Evolutionary conservation across 2,888 invertebrate species (phyloP), one percentile per base, ranked within the genome.

Genomic region (Zelleria hepariella): DNA sequence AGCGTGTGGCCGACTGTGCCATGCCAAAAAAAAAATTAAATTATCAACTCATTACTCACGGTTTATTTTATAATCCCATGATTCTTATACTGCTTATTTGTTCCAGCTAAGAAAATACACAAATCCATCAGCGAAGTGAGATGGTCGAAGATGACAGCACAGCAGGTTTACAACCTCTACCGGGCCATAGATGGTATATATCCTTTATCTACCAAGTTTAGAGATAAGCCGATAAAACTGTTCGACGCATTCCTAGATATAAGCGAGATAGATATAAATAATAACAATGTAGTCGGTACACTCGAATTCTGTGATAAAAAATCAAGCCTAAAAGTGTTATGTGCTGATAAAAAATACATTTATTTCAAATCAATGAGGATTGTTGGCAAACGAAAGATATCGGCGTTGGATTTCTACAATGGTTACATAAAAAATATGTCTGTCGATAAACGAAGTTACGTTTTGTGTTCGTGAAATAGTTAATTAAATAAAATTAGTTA

Each of bases 371-470:
- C 90, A 66, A 66, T 96, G 60, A 90, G 92, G 70, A 78, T 96
- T 61, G 86, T 92, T 65, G 93, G 93, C 8, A 93, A 91, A 75
- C 93, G 91, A 75, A 85, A 91, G 68, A 95, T 97, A 91, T 91
- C 89, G 57, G 95, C 96, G 2, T 70, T 81, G 67, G 96, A 96
- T 74, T 98, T 98, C 86, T 92, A 92, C 78, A 96, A 96, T 88
- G 97, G 97, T 7, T 97, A 93, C 79, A 82, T 97, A 27, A 92
- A 91, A 71, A 93, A 93, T 82, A 69, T 77, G 53, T 70, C 79
- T 2, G 23, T 67, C 60, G 77, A 79, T 62, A 76, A 77, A 62
- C 76, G 76, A 67, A 66, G 78, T 63, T 69, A 67, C 67, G 63
- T 80, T 78, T 72, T 82, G 24, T 53, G 53, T 53, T 25, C 21